Base-by-base conservation (phyloP, 2,888 invertebrate genomes). In the Selenia dentaria region DNA sequence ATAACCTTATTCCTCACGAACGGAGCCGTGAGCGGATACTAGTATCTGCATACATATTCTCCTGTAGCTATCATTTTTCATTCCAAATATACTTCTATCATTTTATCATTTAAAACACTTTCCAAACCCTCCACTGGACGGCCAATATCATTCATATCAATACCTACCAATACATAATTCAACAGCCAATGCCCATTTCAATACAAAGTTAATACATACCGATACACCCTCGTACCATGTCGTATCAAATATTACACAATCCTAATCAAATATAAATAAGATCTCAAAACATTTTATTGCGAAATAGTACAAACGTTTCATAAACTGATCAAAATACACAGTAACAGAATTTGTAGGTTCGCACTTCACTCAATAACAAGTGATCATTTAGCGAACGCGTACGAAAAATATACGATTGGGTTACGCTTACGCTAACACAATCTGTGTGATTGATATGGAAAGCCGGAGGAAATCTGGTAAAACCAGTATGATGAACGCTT, bases 151-250 rank as follows among this genome's bases (percentile, higher is more conserved):
- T n/a, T n/a, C n/a, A 36, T 44, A 34, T 9, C 25, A 24, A 39
- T 43, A 51, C n/a, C 45, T 49, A 53, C 43, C 37, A 16, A 53
- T 54, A 32, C 45, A 59, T 57, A 55, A 55, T 59, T 50, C 57
- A 59, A 31, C 16, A 48, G 45, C 28, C 39, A 28, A 32, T 40
- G 44, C 31, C 39, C 51, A 51, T 22, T 13, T 16, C 13, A 9
- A 16, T 31, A 14, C 24, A 10, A n/a, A n/a, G n/a, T n/a, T n/a
- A n/a, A 37, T n/a, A 12, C 4, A 4, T n/a, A 9, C 9, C 0
- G 6, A 9, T 10, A 16, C 35, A n/a, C 10, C 28, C 13, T 28
- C 8, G 2, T 9, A 39, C 45, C 25, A 3, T 34, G 18, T 25
- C 38, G 3, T 5, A 33, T 10, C 18, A 18, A n/a, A 6, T 18